Evolutionary conservation across 2,113 vertebrate genomes (phyloP).

Genomic region (Eurystomus gularis): DNA sequence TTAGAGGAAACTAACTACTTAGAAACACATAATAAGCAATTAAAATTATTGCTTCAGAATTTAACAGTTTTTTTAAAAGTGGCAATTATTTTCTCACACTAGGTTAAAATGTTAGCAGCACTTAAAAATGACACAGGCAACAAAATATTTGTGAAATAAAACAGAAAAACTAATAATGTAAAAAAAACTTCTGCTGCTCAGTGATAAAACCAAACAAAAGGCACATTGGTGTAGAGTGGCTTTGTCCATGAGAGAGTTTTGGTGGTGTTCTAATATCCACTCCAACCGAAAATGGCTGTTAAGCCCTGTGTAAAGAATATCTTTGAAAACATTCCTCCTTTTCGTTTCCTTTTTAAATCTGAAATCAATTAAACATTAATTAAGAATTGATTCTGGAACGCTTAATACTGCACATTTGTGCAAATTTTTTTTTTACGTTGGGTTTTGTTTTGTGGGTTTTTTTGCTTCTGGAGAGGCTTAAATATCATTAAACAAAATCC

Average conservation of each 20-base stretch:
- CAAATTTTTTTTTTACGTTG: background rate
- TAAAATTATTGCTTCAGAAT: slow-evolving; percentile 42
- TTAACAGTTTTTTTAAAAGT: slow-evolving; percentile 10
- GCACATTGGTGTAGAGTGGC: background rate
- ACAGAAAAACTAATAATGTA: background rate
- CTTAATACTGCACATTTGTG: background rate
- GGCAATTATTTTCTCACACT: background rate
- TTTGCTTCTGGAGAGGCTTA: background rate
- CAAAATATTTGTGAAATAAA: slow-evolving; percentile 3
- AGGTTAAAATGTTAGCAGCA: background rate
- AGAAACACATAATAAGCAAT: slow-evolving; percentile 63
- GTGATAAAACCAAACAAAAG: slow-evolving; percentile 19
- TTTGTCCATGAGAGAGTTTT: slow-evolving; percentile 13
- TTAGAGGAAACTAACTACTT: slow-evolving; percentile 47
- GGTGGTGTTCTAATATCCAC: slow-evolving; percentile 4
- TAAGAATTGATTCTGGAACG: slow-evolving; percentile 24
- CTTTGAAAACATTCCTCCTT: background rate
- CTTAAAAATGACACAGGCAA: background rate
- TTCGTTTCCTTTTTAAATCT: background rate
- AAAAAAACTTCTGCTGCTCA: background rate
- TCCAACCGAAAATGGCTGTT: slow-evolving; percentile 35
- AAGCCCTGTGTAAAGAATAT: slow-evolving; percentile 9
- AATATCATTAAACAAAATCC: slow-evolving; percentile 22
- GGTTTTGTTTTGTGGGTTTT: background rate
- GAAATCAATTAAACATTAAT: slow-evolving; percentile 53